These are phyloP conservation scores for Helicoverpa armigera DNA, from an alignment of 1,140 invertebrate genomes.

Conservation along the genomic window DNA sequence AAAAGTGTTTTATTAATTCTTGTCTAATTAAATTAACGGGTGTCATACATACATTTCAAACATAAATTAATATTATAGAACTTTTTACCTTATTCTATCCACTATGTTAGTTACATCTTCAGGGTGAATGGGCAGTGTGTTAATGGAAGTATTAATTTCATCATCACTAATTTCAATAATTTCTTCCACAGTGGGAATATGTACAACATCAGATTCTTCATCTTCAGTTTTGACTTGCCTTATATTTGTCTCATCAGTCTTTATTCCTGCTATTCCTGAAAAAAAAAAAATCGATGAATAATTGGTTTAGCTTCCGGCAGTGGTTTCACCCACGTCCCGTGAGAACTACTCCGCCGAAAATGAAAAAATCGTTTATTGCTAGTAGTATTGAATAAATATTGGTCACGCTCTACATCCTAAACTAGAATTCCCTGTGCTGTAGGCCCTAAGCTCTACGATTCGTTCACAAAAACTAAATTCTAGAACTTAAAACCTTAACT, in stretches of 20 bases:
- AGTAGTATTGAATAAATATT: too few relatives aligned
- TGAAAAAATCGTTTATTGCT: too few relatives aligned
- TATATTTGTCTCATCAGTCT: constrained; percentile 60
- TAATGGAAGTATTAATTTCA: neutral
- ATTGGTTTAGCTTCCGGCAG: neutral
- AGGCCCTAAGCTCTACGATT: too few relatives aligned
- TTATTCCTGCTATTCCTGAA: constrained; percentile 81
- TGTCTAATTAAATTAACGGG: neutral
- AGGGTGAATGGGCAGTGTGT: neutral
- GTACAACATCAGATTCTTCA: constrained; percentile 45
- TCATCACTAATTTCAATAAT: constrained; percentile 38
- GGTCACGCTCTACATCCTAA: too few relatives aligned
- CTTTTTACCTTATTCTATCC: constrained; percentile 27
- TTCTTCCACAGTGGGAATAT: neutral
- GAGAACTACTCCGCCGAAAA: too few relatives aligned
- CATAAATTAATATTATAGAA: neutral
- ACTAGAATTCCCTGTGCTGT: too few relatives aligned
- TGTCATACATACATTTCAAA: neutral
- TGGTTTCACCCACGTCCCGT: too few relatives aligned
- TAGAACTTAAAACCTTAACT: too few relatives aligned
- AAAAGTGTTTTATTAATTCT: neutral
- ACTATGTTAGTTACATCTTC: constrained; percentile 11
- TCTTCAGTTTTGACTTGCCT: constrained; percentile 45
- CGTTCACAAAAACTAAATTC: too few relatives aligned
- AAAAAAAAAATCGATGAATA: constrained; percentile 45